phyloP scores from a whole-genome alignment of 2,888 invertebrate species.

The Prenolepis imparis region DNA sequence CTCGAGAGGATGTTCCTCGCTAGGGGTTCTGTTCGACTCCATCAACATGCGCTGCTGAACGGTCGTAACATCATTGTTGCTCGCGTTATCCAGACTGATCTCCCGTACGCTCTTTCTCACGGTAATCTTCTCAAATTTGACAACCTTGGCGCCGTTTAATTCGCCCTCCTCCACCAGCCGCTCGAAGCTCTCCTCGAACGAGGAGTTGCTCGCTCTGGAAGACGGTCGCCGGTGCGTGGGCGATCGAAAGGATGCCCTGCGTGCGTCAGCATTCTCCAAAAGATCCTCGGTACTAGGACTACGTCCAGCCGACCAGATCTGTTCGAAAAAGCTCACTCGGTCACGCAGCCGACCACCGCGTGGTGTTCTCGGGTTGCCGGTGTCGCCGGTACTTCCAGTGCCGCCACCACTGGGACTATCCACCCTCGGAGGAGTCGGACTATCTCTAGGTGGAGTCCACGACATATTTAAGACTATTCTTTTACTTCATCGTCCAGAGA shows the following conservation, averaged over 20 bases:
- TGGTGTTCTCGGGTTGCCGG: constrained; percentile 82
- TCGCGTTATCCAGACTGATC: constrained; percentile 79
- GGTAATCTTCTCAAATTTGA: constrained; percentile 91
- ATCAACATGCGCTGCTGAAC: constrained; percentile 55
- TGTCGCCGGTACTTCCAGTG: constrained; percentile 66
- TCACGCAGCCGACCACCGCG: constrained; percentile 88
- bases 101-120: constrained; percentile 90
- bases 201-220: constrained; percentile 84
- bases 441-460: constrained; percentile 66
- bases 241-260: constrained; percentile 70
- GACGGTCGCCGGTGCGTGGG: constrained; percentile 68
- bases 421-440: constrained; percentile 71
- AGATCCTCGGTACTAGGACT: constrained; percentile 84
- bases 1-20: constrained; percentile 87
- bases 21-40: constrained; percentile 87
- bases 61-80: constrained; percentile 25
- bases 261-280: constrained; percentile 83
- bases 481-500: constrained; percentile 26
- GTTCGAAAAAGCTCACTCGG: constrained; percentile 93
- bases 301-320: constrained; percentile 90
- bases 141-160: constrained; percentile 89
- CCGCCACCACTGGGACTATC: constrained; percentile 68
- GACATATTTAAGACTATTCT: constrained; percentile 21
- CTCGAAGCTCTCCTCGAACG: constrained; percentile 87
- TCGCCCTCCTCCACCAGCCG: constrained; percentile 90